Evolutionary conservation across 1,140 invertebrate genomes (phyloP).

Genomic region (Lysiphlebus fabarum): DNA sequence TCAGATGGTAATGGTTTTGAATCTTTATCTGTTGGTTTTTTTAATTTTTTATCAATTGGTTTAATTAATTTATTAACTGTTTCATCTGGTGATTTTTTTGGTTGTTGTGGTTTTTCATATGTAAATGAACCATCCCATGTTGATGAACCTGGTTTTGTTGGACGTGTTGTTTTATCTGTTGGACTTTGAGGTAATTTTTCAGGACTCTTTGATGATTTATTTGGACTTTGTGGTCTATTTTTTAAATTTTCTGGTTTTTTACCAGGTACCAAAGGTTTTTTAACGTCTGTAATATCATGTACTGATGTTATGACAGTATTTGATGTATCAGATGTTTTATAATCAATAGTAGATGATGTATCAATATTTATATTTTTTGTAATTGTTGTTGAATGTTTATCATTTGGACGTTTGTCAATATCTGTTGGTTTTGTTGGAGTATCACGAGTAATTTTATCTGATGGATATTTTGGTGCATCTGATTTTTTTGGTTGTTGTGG

Average conservation of each 20-base stretch:
- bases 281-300: constrained; percentile 17
- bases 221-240: constrained; percentile 8
- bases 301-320: constrained; percentile 15
- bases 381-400: constrained; percentile 8
- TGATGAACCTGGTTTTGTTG: constrained; percentile 25
- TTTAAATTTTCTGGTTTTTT: constrained; percentile 16
- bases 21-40: constrained; percentile 8
- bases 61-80: constrained; percentile 19
- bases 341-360: constrained; percentile 17
- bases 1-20: constrained; percentile 10
- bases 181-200: constrained; percentile 30
- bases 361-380: constrained; percentile 21
- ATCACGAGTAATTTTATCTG: neutral
- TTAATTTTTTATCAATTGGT: neutral
- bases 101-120: constrained; percentile 28
- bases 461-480: neutral
- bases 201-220: constrained; percentile 13
- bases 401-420: constrained; percentile 5
- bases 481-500: constrained; percentile 13
- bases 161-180: constrained; percentile 18
- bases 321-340: constrained; percentile 15
- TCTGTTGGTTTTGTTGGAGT: constrained; percentile 2
- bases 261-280: neutral
- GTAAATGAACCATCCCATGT: constrained; percentile 31
- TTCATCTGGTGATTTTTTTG: constrained; percentile 21